phyloP scores from a whole-genome alignment of 2,113 vertebrate genomes.

The Ginglymostoma cirratum region DNA sequence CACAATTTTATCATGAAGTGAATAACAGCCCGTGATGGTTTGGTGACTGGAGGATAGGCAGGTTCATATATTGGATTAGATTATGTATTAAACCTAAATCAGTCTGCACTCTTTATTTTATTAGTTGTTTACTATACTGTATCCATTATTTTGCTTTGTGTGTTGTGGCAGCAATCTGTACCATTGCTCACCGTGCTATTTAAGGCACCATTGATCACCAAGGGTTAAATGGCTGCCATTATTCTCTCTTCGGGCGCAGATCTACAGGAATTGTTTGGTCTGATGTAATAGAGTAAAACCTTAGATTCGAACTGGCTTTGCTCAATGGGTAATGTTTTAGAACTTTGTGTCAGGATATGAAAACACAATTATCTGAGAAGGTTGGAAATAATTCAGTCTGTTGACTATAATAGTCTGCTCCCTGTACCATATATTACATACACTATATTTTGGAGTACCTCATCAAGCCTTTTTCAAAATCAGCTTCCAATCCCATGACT shows the following conservation, averaged over 20 bases:
- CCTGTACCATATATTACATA: neutral
- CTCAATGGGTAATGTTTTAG: neutral
- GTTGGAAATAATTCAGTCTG: neutral
- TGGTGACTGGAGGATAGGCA: neutral
- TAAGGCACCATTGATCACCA: no score
- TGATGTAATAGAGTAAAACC: no score
- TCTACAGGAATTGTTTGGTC: no score
- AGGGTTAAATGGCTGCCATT: no score
- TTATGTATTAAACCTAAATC: neutral
- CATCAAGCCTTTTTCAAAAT: neutral
- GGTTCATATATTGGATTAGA: neutral
- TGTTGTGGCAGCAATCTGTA: no score
- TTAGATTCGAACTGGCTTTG: no score
- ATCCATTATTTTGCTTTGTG: no score
- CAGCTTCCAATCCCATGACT: neutral
- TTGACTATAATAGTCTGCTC: neutral
- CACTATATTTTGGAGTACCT: neutral
- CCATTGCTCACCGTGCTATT: no score
- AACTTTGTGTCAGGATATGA: neutral
- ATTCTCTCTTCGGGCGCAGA: no score
- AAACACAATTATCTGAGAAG: neutral
- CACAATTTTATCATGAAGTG: neutral
- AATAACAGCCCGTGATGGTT: neutral
- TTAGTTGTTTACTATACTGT: neutral
- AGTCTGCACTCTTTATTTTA: neutral